phyloP scores from a whole-genome alignment of 2,888 invertebrate species.

The Trachelus tabidus region DNA sequence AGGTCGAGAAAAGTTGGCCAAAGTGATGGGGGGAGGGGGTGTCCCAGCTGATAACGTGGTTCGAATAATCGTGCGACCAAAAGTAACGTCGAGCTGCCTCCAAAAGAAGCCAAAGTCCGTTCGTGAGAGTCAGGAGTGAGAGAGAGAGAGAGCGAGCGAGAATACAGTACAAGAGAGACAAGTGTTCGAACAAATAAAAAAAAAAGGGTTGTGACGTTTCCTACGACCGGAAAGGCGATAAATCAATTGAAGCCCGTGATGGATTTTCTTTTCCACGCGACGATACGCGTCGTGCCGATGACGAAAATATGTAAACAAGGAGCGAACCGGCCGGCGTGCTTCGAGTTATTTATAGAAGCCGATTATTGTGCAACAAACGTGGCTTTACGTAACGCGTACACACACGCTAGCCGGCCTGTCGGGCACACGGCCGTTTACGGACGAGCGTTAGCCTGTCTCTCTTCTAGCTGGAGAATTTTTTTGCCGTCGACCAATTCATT shows the following conservation, averaged over 20 bases:
- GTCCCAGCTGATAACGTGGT: neutral
- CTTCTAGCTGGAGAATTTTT: neutral
- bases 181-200: neutral
- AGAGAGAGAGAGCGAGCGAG: neutral
- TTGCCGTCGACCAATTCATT: neutral
- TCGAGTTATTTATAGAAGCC: conserved; percentile 59
- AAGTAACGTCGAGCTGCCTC: neutral
- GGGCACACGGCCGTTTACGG: conserved; percentile 46
- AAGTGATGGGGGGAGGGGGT: neutral
- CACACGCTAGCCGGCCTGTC: conserved; percentile 31
- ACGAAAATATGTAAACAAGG: conserved; percentile 42
- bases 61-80: neutral
- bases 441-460: conserved; percentile 15
- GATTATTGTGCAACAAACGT: conserved; percentile 63
- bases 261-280: neutral
- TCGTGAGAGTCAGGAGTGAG: conserved; percentile 2
- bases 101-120: too few species aligned
- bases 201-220: too few species aligned
- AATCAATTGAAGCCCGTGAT: neutral
- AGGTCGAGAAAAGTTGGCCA: neutral
- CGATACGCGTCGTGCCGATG: conserved; percentile 8
- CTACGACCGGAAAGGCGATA: neutral
- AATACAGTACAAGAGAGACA: neutral
- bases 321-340: conserved; percentile 39
- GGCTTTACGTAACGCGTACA: conserved; percentile 56